These are phyloP conservation scores for Folsomia manolachei DNA, from an alignment of 2,888 invertebrate species.

Conservation along the genomic window DNA sequence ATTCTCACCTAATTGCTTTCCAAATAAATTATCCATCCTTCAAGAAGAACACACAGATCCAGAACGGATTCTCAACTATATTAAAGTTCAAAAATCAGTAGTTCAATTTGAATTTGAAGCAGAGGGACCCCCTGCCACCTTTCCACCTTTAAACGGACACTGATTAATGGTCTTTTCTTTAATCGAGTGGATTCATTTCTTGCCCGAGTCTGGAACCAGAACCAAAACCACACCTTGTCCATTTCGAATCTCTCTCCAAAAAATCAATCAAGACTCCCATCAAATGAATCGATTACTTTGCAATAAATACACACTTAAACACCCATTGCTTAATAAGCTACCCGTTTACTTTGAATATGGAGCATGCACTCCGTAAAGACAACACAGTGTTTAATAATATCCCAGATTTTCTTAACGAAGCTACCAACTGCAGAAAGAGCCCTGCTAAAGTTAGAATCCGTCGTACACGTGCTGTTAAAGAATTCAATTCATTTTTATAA, in stretches of 20 bases:
- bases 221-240: not conserved
- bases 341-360: too few relatives aligned
- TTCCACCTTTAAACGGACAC: not conserved
- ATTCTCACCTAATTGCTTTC: not conserved
- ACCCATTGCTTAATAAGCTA: too few relatives aligned
- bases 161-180: not conserved
- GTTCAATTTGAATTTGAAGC: not conserved
- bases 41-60: too few relatives aligned
- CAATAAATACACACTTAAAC: too few relatives aligned
- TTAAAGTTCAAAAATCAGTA: not conserved
- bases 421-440: too few relatives aligned
- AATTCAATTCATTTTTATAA: not conserved
- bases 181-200: not conserved
- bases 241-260: not conserved
- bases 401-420: not conserved
- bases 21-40: not conserved
- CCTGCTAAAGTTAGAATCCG: too few relatives aligned
- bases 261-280: not conserved
- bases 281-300: too few relatives aligned
- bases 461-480: constrained; percentile 7
- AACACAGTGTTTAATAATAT: not conserved
- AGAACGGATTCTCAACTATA: too few relatives aligned
- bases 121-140: not conserved
- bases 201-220: not conserved
- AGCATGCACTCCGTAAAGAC: too few relatives aligned